Evolutionary conservation across 2,888 invertebrate genomes (phyloP), one percentile per base, ranked within the genome.

Genomic region (Hanleya hanleyi): DNA sequence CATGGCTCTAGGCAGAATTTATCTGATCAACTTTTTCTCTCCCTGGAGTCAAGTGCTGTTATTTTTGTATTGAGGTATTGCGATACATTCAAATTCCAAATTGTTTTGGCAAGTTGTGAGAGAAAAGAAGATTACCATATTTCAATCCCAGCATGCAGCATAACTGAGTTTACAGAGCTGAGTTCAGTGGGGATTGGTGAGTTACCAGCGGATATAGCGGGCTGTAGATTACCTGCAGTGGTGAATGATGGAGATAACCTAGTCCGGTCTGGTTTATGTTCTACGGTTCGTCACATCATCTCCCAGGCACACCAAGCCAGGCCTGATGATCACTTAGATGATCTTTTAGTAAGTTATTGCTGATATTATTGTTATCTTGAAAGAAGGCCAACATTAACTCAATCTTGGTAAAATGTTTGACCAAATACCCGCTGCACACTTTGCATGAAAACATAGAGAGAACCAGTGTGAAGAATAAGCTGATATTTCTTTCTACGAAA

Each of bases 261-360:
- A 66, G 76, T 87, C 6, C 76, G 86, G 5, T 83, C 84, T 64
- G 87, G 88, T 12, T 74, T 87, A 22, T 87, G 87, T 76, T 80
- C 83, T 61, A 72, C 81, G 5, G 78, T 85, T 7, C 70, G 87
- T 36, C 82, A 85, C 50, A 81, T 88, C n/a, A 77, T 86, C 33
- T 76, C 70, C 26, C 71, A 76, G 6, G 71, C 81, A 29, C 78
- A 87, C 68, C 38, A 41, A 0, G 22, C 61, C 0, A n/a, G 66
- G 50, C 83, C 82, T 6, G 66, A 77, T 1, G 66, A 81, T 33
- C 38, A 79, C 12, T 76, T 85, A 5, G 75, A 78, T 41, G 83
- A 86, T 69, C 69, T 88, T 6, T 74, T 88, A 81, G 88, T 88
- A 78, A 67, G 76, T 57, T 12, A 15, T 41, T n/a, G n/a, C n/a